A percentile compares a stretch with the other conserved stretches of the same genome.
Conservation (phyloP, 2,113 vertebrate species). For the Psilopsiagon aymara region DNA sequence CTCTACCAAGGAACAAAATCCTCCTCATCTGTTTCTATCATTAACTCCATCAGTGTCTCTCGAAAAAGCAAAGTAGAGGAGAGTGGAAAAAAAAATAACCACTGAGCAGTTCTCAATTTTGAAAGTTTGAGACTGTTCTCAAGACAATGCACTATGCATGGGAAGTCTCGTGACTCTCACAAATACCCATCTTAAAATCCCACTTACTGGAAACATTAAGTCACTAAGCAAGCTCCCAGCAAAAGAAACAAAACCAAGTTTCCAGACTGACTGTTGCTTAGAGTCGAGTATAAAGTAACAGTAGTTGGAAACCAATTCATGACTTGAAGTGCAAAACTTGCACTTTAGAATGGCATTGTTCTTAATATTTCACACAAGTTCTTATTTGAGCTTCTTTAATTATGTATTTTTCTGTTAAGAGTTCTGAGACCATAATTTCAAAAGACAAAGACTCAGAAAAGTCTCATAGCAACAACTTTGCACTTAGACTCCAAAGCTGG, state of each 20-base stretch:
- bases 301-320: neutral
- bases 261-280: neutral
- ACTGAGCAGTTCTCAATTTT: neutral
- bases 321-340: neutral
- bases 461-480: accelerated
- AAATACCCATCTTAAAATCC: neutral
- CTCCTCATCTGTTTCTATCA: neutral
- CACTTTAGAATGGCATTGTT: neutral
- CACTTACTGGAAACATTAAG: neutral
- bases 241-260: neutral
- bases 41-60: neutral
- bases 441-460: neutral
- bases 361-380: neutral
- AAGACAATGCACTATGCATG: neutral
- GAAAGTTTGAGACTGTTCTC: neutral
- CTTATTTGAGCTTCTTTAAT: neutral
- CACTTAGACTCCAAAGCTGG: neutral
- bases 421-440: neutral
- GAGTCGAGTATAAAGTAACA: neutral
- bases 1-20: neutral
- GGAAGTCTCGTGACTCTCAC: neutral
- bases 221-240: neutral
- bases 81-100: neutral
- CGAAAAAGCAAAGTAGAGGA: neutral
- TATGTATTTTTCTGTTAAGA: neutral